Evolutionary conservation across 2,113 vertebrate genomes (phyloP).

Genomic region (Macheiramphus alcinus): DNA sequence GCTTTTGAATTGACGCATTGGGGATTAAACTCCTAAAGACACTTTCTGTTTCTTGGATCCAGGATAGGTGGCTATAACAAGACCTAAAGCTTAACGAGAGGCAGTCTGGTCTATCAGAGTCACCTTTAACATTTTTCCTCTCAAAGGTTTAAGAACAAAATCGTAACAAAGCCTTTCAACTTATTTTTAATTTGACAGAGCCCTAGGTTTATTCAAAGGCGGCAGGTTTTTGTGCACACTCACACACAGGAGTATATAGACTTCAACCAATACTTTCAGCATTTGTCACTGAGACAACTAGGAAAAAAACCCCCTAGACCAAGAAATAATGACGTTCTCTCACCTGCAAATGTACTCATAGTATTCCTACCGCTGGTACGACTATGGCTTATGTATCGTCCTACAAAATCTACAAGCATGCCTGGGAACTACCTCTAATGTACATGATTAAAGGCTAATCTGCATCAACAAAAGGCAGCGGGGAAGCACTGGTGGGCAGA

Average conservation of each 20-base stretch:
- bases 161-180: neutral
- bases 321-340: neutral
- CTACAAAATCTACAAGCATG: neutral
- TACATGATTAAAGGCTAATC: neutral
- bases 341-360: neutral
- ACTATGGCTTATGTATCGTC: neutral
- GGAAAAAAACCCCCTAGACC: neutral
- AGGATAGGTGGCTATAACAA: neutral
- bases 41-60: neutral
- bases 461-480: neutral
- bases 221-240: neutral
- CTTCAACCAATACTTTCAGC: neutral
- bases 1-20: neutral
- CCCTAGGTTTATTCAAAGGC: neutral
- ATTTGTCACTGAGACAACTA: neutral
- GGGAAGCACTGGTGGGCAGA: neutral
- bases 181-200: neutral
- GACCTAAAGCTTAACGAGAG: neutral
- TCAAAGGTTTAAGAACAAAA: neutral
- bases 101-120: neutral
- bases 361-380: neutral
- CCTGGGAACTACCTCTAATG: neutral
- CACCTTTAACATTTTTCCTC: neutral
- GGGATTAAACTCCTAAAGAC: neutral
- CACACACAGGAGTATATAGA: neutral